A percentile compares a stretch with the other conserved stretches of the same genome.
Conservation (phyloP, 2,888 invertebrate genomes). For the Conistra vaccinii region DNA sequence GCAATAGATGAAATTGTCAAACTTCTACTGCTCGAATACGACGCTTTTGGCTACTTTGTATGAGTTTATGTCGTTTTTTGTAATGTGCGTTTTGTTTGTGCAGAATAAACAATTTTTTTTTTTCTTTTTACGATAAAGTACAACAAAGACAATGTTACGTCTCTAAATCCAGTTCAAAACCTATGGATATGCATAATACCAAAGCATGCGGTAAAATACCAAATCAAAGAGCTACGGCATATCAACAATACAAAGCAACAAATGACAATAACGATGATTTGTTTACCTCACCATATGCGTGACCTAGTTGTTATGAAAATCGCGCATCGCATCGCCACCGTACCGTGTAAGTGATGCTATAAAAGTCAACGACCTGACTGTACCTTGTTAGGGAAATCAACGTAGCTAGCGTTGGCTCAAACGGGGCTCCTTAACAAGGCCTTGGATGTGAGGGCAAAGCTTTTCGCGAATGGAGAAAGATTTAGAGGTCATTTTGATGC, state of each 20-base stretch:
- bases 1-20: too few relatives aligned
- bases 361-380: constrained; percentile 74
- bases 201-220: neutral
- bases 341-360: constrained; percentile 64
- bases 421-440: constrained; percentile 66
- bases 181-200: neutral
- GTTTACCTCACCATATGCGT: constrained; percentile 32
- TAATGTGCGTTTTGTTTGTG: too few relatives aligned
- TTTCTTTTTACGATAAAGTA: neutral
- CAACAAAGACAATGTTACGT: neutral
- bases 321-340: constrained; percentile 61
- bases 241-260: constrained; percentile 18
- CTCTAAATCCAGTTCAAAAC: neutral
- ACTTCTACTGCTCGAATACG: too few relatives aligned
- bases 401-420: constrained; percentile 66
- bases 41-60: too few relatives aligned
- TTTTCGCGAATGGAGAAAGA: constrained; percentile 39
- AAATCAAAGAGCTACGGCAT: constrained; percentile 30
- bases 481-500: constrained; percentile 25
- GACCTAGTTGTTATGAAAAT: constrained; percentile 55
- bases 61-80: too few relatives aligned
- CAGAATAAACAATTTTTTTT: too few relatives aligned
- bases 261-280: constrained; percentile 34
- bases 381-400: constrained; percentile 78
- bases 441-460: constrained; percentile 38